Base-by-base conservation (phyloP, 2,797 vertebrate genomes). In the Anguilla pacifica region DNA sequence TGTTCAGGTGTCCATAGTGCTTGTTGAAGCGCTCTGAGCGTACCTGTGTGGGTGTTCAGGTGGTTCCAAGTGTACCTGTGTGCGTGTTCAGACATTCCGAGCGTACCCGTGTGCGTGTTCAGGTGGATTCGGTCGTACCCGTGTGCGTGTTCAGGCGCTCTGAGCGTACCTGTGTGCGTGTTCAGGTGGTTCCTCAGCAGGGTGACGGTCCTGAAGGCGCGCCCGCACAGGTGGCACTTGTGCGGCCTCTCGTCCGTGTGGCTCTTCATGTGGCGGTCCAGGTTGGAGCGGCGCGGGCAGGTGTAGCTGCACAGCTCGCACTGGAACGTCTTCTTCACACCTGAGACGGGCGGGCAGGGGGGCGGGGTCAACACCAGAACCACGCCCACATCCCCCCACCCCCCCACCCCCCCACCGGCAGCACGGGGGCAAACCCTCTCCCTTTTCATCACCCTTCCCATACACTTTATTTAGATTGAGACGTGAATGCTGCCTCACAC, bases 251-350 rank as follows among this genome's bases (percentile, higher is more conserved):
- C 98, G 79, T 99, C 98, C 0, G 98, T 99, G 96, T 99, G 98
- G 93, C 98, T 99, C 96, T 99, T 99, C 98, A 99, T 99, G 95
- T 99, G 98, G 85, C 98, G 96, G 95, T 99, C 98, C 95, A 99
- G 92, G 93, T 99, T 99, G 90, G 98, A 99, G 91, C 98, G 98
- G 1, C 98, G 96, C 0, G 98, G 98, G 90, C 98, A 99, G 0
- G 98, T 99, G 91, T 99, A 99, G 95, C 98, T 99, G 92, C 98
- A 99, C 89, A 99, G 95, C 92, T 99, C 98, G 4, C 98, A 99
- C 94, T 99, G 98, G 96, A 99, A 99, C 90, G 98, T 99, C 95
- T 99, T 99, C 96, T 99, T 99, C 87, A 99, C 98, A 92, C 98
- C 98, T 99, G 89, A 51, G 31, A 15, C 61, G 6, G 9, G 19